Evolutionary conservation across 2,888 invertebrate species (phyloP), one percentile per base, ranked within the genome.

Genomic region (Limnephilus auricula): DNA sequence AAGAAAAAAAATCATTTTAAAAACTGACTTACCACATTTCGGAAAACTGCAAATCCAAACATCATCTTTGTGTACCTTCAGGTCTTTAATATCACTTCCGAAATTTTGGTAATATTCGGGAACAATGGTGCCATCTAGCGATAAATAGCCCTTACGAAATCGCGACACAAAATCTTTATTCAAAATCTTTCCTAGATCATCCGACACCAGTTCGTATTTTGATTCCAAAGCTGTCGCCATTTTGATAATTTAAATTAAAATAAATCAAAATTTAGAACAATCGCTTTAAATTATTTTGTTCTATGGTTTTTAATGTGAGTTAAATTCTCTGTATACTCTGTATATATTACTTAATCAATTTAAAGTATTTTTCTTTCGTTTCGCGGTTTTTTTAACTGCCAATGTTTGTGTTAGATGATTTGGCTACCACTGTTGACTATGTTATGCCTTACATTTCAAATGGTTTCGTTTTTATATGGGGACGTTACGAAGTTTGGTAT

Each of bases 31-130:
- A 96, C 96, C 96, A 90, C 96, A 95, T 94, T 96, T 96, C 1
- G 96, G 96, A 94, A 96, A 96, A 93, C 95, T 96, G 93, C 95
- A 95, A 2, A 96, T 95, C 96, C 96, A 96, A 45, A 96, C 94
- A 93, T 96, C 96, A 83, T 96, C 95, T 37, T 96, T 95, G 9
- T 94, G 94, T 5, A 96, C 95, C 90, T 95, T 94, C 94, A 96
- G 95, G 92, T 95, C 94, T 88, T 95, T 94, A 45, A 96, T 95
- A 15, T 94, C 94, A 32, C 95, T 94, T 13, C 94, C 94, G 92
- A 95, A 94, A 65, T 95, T 94, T 40, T 94, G 92, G 92, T 94
- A 96, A 92, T 95, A 94, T 91, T 94, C 93, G 0, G 96, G 95
- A 93, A 96, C 93, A 30, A 95, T 94, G 50, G 94, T 94, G 12